Evolutionary conservation across 2,888 invertebrate genomes (phyloP), one percentile per base, ranked within the genome.

Genomic region (Pteria penguin): DNA sequence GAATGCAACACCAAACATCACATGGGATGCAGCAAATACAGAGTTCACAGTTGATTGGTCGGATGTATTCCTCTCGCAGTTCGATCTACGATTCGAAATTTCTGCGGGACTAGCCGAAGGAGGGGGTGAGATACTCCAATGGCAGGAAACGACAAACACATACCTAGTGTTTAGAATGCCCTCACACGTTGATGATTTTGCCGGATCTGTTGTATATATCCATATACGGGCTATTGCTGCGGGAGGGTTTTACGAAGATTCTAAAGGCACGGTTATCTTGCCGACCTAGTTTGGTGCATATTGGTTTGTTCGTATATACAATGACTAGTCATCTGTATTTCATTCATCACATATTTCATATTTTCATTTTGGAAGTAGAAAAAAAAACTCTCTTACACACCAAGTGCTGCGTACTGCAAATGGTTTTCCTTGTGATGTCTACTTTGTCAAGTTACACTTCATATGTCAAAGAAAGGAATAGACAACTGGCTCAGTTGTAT

Each of bases 121-220:
- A 32, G 70, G 75, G 14, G 70, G 54, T 26, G 75, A 75, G 22
- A 71, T 75, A 18, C 29, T 75, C 24, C 75, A 75, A 26, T 75
- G 75, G 75, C 70, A 70, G 32, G 75, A 75, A 61, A 75, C 76
- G 22, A 54, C 58, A 45, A 54, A 61, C 18, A 62, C 74, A 2
- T n/a, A 36, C 2, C 22, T 76, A 11, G 63, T 54, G 32, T 62
- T 76, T 29, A 54, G 18, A 54, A 54, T 76, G 31, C 76, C 76
- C 22, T 55, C 65, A 26, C 57, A 66, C 29, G 69, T 75, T 55
- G 65, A 63, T 22, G 36, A 58, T 31, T 45, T 66, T 26, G 33
- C 36, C 22, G 54, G 36, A 22, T 63, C 58, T 22, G 60, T 36
- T 52, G 52, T 58, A 5, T 75, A 71, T 71, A 52, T 75, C 22